Base-by-base conservation (phyloP, 2,888 invertebrate species). In the Pachliopta kotzebuea region DNA sequence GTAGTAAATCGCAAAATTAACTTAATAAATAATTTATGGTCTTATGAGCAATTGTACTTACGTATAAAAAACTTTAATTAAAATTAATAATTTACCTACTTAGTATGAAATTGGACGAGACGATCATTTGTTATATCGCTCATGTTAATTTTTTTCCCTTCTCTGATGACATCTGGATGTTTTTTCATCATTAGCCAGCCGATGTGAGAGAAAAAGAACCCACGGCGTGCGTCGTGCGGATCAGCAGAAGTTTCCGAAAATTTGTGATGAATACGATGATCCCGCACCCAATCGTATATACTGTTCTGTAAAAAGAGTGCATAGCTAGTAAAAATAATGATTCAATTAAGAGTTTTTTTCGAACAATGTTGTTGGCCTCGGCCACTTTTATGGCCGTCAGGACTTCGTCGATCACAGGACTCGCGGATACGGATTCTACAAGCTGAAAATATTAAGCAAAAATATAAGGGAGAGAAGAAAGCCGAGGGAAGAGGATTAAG, bases 181-280 rank as follows among this genome's bases (percentile, higher is more conserved):
- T 98, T 98, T 74, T 94, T 94, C 94, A 95, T 94, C 95, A 96
- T 95, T 24, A 98, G 92, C 98, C 98, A 98, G 24, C 98, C 98
- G 49, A 98, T 94, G 81, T 98, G 98, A 0, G 98, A 93, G 87
- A 98, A 98, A 90, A 97, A 97, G 86, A 98, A 98, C 0, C 98
- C 98, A 9, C 96, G 92, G 63, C 93, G 93, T 4, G 95, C 94
- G 80, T 97, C 95, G 80, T 97, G 97, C 0, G 97, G 97, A 86
- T 97, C 97, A 0, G 96, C 96, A 71, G 95, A 93, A 0, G 96
- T 96, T 80, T 97, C 97, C 0, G 93, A 93, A 84, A 92, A 94
- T 80, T 95, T 96, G 79, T 95, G 95, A 75, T 96, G 96, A 0
- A 95, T 94, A 54, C 96, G 90, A 79, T 96, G 96, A 78, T 96